Evolutionary conservation across 1,140 invertebrate genomes (phyloP).

Genomic region (Camponotus floridanus): DNA sequence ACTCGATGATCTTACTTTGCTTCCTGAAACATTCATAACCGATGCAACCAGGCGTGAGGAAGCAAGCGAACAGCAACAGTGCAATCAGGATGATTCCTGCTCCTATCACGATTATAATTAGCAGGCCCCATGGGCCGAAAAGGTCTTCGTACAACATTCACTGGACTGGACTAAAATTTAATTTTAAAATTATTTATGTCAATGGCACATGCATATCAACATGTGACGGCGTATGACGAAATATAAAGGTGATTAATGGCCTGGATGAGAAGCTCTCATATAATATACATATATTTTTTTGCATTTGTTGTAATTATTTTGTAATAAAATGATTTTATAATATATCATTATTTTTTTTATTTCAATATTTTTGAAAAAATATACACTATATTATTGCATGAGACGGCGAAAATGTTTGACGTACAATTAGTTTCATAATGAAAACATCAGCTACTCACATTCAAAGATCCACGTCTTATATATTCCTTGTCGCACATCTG

Average conservation of each 20-base stretch:
- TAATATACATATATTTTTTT: background rate
- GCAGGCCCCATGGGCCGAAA: conserved; percentile 84
- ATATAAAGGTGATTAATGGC: background rate
- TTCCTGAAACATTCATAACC: conserved; percentile 83
- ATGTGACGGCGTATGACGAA: background rate
- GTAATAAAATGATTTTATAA: background rate
- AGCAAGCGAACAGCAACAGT: conserved; percentile 84
- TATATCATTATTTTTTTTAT: conserved; percentile 1
- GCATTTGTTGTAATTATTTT: conserved; percentile 18
- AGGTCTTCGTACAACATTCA: conserved; percentile 83
- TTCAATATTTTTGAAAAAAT: background rate
- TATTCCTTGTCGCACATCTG: conserved; percentile 31
- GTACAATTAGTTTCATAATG: background rate
- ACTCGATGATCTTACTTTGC: conserved; percentile 78
- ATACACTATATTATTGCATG: background rate
- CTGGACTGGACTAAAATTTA: conserved; percentile 61
- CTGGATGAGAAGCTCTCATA: background rate
- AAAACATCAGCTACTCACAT: conserved; percentile 8
- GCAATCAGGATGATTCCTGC: conserved; percentile 77
- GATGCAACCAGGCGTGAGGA: conserved; percentile 85
- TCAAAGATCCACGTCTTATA: background rate
- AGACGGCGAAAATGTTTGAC: no score
- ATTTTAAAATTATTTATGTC: conserved; percentile 37
- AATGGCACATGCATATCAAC: background rate
- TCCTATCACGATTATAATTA: conserved; percentile 81